Percentiles rank a stretch among this genome's conserved stretches.
These are phyloP conservation scores for Pithys albifrons DNA, from an alignment of 2,113 vertebrate genomes.

Conservation along the genomic window DNA sequence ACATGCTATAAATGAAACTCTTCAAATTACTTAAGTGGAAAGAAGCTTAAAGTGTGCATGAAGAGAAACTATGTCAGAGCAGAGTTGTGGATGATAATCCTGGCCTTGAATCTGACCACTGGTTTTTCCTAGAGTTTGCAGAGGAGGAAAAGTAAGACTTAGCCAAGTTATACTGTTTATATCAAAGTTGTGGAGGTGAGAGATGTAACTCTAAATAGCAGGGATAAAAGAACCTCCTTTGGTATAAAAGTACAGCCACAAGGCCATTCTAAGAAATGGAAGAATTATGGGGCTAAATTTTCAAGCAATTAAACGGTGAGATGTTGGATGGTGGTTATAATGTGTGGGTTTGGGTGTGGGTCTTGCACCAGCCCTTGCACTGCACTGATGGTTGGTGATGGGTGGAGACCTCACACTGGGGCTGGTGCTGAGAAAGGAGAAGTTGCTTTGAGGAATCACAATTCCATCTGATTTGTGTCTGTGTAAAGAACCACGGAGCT, in stretches of 20 bases:
- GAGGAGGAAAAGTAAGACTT: not conserved
- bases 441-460: not conserved
- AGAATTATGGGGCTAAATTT: not conserved
- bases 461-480: not conserved
- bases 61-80: not conserved
- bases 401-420: not conserved
- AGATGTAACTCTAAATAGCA: not conserved
- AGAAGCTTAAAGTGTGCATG: not conserved
- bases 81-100: not conserved
- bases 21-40: not conserved
- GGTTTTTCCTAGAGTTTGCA: not conserved
- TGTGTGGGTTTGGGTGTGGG: not conserved
- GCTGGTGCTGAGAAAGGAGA: not conserved
- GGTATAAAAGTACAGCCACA: rapidly evolving
- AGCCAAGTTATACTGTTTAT: not conserved
- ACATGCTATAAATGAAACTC: not conserved
- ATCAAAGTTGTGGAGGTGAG: not conserved
- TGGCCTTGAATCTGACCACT: not conserved
- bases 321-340: not conserved
- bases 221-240: not conserved
- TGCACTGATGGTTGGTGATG: rapidly evolving
- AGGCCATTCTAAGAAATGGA: not conserved
- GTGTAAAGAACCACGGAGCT: not conserved
- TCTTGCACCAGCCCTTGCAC: not conserved
- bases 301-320: not conserved